These are phyloP conservation scores for Channa striata DNA, from an alignment of 2,797 vertebrate species.

Conservation along the genomic window DNA sequence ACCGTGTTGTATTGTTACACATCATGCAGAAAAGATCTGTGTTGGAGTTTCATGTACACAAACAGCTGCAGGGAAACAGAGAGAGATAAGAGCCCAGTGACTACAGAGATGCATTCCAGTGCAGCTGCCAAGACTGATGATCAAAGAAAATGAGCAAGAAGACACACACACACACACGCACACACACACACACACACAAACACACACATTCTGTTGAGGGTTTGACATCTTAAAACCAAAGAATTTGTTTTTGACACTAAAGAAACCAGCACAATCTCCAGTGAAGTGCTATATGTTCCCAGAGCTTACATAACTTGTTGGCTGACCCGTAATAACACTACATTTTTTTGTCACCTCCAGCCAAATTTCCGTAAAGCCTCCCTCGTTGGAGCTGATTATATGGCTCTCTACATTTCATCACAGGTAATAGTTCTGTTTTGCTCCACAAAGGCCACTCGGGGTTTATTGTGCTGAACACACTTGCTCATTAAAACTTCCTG, in stretches of 20 bases:
- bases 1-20: background rate
- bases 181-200: constrained; percentile 18
- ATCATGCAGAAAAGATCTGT: background rate
- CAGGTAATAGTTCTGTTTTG: constrained; percentile 55
- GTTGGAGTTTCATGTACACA: constrained; percentile 26
- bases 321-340: constrained; percentile 35
- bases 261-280: constrained; percentile 24
- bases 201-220: constrained; percentile 6
- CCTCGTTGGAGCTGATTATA: constrained; percentile 34
- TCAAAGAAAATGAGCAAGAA: constrained; percentile 53
- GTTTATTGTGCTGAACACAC: constrained; percentile 50
- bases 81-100: constrained; percentile 40
- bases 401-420: constrained; percentile 47
- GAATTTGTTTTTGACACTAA: constrained; percentile 28
- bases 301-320: constrained; percentile 15
- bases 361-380: constrained; percentile 53
- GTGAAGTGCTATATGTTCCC: constrained; percentile 17
- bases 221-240: constrained; percentile 23
- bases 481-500: constrained; percentile 54
- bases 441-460: constrained; percentile 38
- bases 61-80: constrained; percentile 47
- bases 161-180: constrained; percentile 26
- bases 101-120: constrained; percentile 46
- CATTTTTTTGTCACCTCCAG: constrained; percentile 29
- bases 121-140: constrained; percentile 42